A percentile compares a stretch with the other conserved stretches of the same genome.
phyloP scores from a whole-genome alignment of 2,797 vertebrate species.

The Pteropus rufus region DNA sequence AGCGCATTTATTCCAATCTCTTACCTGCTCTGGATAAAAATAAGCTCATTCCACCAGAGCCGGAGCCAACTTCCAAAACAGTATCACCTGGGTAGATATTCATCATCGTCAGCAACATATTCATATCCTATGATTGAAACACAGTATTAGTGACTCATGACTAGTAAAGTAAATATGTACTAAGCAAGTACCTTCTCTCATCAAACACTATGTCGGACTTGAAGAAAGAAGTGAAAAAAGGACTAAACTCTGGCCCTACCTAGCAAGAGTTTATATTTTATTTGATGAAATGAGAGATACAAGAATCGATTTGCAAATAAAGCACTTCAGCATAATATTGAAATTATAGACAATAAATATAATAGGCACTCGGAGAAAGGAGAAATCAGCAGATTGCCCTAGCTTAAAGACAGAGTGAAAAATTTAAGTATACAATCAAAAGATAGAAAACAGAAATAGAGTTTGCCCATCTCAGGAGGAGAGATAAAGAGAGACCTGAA shows the following conservation, averaged over 20 bases:
- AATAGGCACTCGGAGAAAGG: background rate
- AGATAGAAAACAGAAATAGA: background rate
- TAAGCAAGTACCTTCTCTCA: background rate
- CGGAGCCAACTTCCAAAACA: conserved; percentile 92
- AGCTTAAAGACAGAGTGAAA: background rate
- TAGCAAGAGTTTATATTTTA: background rate
- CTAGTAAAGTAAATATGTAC: background rate
- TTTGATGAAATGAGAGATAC: background rate
- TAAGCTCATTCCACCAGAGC: conserved; percentile 92
- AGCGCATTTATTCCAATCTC: conserved; percentile 27
- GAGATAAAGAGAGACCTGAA: background rate
- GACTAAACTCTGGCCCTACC: background rate
- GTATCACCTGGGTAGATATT: conserved; percentile 89
- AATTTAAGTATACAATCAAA: background rate
- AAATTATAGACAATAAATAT: background rate
- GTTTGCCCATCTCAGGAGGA: background rate
- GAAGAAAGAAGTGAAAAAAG: background rate
- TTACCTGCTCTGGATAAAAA: conserved; percentile 95
- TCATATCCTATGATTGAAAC: conserved; percentile 83
- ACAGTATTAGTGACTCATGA: background rate
- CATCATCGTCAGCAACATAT: conserved; percentile 87
- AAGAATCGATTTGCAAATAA: conserved; percentile 16
- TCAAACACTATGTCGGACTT: background rate
- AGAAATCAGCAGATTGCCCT: background rate
- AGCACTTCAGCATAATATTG: background rate